phyloP scores from a whole-genome alignment of 2,888 invertebrate genomes.

The Chouioia cunea region DNA sequence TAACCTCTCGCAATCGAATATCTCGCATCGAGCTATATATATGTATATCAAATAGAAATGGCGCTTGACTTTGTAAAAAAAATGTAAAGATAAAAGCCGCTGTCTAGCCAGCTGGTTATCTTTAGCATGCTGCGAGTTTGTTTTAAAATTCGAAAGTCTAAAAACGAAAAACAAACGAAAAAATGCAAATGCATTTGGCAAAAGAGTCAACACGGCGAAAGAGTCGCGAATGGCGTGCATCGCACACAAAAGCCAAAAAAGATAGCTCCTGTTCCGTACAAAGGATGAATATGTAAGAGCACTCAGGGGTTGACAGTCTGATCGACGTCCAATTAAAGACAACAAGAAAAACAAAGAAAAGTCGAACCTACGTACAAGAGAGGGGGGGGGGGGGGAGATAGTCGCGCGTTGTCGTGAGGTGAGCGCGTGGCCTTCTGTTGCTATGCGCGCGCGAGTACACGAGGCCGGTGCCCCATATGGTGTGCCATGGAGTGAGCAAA shows the following conservation, averaged over 20 bases:
- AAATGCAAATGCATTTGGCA: neutral
- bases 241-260: neutral
- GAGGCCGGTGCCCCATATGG: constrained; percentile 59
- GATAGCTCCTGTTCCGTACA: neutral
- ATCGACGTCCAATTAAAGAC: constrained; percentile 15
- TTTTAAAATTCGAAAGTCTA: too few relatives aligned
- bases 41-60: too few relatives aligned
- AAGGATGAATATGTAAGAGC: constrained; percentile 38
- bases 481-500: constrained; percentile 37
- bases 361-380: constrained; percentile 30
- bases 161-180: too few relatives aligned
- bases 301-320: constrained; percentile 35
- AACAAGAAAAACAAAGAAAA: neutral
- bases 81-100: too few relatives aligned
- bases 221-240: neutral
- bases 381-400: constrained; percentile 39
- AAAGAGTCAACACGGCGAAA: neutral
- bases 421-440: constrained; percentile 55
- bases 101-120: too few relatives aligned
- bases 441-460: constrained; percentile 64
- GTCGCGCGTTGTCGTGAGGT: constrained; percentile 41
- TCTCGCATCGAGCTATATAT: too few relatives aligned
- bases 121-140: too few relatives aligned
- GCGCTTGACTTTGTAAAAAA: too few relatives aligned
- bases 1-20: too few relatives aligned